Conservation (phyloP, 2,797 vertebrate genomes). For the Ctenosaura bakeri region DNA sequence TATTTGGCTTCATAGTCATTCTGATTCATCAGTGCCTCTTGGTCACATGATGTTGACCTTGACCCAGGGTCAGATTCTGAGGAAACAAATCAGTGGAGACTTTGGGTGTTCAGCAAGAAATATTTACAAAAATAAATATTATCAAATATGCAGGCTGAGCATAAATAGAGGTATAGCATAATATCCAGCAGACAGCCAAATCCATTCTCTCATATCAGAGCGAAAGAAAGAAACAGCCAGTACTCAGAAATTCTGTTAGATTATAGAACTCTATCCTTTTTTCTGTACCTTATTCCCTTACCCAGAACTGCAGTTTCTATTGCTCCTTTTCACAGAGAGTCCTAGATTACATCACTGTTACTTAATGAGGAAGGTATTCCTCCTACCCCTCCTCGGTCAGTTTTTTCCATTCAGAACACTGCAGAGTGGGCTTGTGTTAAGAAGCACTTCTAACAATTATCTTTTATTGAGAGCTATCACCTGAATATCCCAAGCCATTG, state of each 20-base stretch:
- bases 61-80: neutral
- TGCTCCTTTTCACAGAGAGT: neutral
- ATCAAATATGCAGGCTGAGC: neutral
- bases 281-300: neutral
- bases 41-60: neutral
- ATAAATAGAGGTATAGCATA: neutral
- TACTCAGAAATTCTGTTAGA: neutral
- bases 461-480: constrained; percentile 5
- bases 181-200: neutral
- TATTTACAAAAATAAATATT: neutral
- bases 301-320: constrained; percentile 5
- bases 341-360: constrained; percentile 15
- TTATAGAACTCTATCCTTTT: neutral
- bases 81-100: neutral
- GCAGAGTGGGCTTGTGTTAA: neutral
- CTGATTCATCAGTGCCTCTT: neutral
- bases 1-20: neutral
- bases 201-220: neutral
- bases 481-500: constrained; percentile 12
- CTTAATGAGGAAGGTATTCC: neutral
- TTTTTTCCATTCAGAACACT: constrained; percentile 7
- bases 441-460: neutral
- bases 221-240: neutral
- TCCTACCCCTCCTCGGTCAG: constrained; percentile 3
- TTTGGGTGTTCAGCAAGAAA: neutral